Percentiles rank a stretch among this genome's conserved stretches.
phyloP scores from a whole-genome alignment of 2,888 invertebrate species.

The Hyalella azteca region DNA sequence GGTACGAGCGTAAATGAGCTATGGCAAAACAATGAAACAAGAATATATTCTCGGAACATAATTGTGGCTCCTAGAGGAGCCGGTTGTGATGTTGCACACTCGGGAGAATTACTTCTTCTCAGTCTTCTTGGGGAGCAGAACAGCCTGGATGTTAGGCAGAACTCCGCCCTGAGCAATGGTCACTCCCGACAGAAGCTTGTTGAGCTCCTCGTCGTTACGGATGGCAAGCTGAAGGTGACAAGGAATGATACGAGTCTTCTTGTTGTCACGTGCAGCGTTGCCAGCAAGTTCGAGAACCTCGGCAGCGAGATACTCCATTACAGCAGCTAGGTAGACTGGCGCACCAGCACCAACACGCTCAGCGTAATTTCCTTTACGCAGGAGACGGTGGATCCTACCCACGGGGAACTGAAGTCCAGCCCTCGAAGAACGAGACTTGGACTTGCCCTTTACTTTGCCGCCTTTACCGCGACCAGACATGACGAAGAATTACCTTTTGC shows the following conservation, averaged over 20 bases:
- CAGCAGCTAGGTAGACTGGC: constrained; percentile 63
- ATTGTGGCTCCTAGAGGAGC: constrained; percentile 19
- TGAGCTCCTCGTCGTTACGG: too few species aligned
- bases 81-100: not conserved
- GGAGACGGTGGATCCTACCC: constrained; percentile 61
- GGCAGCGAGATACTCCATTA: constrained; percentile 72
- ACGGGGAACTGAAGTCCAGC: constrained; percentile 62
- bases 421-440: constrained; percentile 64
- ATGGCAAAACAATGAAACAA: too few species aligned
- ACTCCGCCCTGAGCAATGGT: constrained; percentile 74
- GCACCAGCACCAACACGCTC: constrained; percentile 62
- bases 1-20: too few species aligned
- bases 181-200: constrained; percentile 76
- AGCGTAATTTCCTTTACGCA: constrained; percentile 62
- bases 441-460: constrained; percentile 65
- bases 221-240: constrained; percentile 81
- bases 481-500: too few species aligned
- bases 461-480: constrained; percentile 66
- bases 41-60: not conserved
- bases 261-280: constrained; percentile 54
- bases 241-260: constrained; percentile 71
- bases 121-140: constrained; percentile 65
- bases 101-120: constrained; percentile 46
- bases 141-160: constrained; percentile 66
- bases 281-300: constrained; percentile 65